Base-by-base conservation (phyloP, 2,888 invertebrate genomes). In the Frankliniella intonsa region DNA sequence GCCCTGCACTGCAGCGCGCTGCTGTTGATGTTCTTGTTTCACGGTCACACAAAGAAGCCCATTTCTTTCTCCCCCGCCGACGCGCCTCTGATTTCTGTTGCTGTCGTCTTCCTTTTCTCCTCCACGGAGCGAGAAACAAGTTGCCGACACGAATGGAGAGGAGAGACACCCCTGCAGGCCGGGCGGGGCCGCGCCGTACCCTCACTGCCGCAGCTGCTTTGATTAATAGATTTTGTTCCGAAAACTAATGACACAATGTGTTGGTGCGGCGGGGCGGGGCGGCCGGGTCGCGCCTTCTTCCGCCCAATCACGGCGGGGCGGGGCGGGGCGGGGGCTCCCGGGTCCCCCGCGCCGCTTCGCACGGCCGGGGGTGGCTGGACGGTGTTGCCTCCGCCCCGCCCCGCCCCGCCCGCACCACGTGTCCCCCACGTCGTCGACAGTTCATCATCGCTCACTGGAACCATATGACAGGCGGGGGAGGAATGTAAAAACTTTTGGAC, bases 11-110 rank as follows among this genome's bases (percentile, higher is more conserved):
- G 55, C 55, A 17, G 55, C 55, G 55, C 5, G 55, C 14, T n/a
- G 69, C 38, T 76, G 69, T 76, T 76, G 69, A 76, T 76, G 69
- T n/a, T 76, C 69, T 76, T 76, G 69, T 76, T 76, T 76, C 69
- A 76, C 69, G 69, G 69, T 76, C 22, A 76, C 25, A 76, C 69
- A 76, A 76, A 76, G 69, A 25, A 25, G 22, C 69, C 69, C 69
- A 76, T 76, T 25, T 25, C 25, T 38, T 12, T 1, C 69, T 76
- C 62, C 62, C 62, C 14, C 62, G 62, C 38, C 62, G 11, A 17
- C 62, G 38, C 38, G 38, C 38, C 38, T 38, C 38, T 38, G 38
- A 38, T 38, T 38, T 38, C 38, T 38, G 38, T 38, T 38, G 38
- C 38, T 5, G 11, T 62, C 62, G 17, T 62, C n/a, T 62, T 62